Evolutionary conservation across 2,888 invertebrate species (phyloP), one percentile per base, ranked within the genome.

Genomic region (Xestobium rufovillosum): DNA sequence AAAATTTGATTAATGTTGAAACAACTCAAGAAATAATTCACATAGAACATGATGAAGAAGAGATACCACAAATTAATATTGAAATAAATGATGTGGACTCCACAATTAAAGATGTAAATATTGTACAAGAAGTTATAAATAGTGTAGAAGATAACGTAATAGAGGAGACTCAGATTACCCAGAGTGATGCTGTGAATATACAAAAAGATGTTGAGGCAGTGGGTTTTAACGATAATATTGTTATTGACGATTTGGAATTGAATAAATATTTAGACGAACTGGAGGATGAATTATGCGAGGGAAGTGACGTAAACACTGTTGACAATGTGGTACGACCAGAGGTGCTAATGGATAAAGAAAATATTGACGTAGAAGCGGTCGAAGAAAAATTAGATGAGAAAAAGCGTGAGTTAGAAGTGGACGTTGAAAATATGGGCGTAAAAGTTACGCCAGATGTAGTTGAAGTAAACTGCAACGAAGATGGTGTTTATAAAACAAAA

Each of bases 171-270:
- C 27, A 32, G 8, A n/a, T 34, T 26, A 38, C 8, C 26, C 23
- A 27, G 25, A 25, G 29, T 3, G 38, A 29, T 19, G 23, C 8
- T 8, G 23, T 23, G 23, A 33, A 31, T 8, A 14, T 31, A 14
- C 6, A 31, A 31, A 14, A 31, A 16, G 36, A 42, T 34, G 17
- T 25, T 13, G 31, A 40, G 23, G 38, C 44, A 13, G 42, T 61
- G 23, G 56, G 60, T 9, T 63, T 66, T 46, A 51, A 54, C 26
- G 49, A 54, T 26, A 47, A 56, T 26, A 41, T 61, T 8, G 56
- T 61, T 35, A 40, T 66, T 8, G 61, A 64, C 47, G 65, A 65
- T 29, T 48, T 49, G 6, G 61, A 63, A 41, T 43, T 65, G 14
- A 56, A 61, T 35, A 49, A 61, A 31, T 60, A 63, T 48, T 47